Base-by-base conservation (phyloP, 2,888 invertebrate genomes). In the Pterostichus niger region DNA sequence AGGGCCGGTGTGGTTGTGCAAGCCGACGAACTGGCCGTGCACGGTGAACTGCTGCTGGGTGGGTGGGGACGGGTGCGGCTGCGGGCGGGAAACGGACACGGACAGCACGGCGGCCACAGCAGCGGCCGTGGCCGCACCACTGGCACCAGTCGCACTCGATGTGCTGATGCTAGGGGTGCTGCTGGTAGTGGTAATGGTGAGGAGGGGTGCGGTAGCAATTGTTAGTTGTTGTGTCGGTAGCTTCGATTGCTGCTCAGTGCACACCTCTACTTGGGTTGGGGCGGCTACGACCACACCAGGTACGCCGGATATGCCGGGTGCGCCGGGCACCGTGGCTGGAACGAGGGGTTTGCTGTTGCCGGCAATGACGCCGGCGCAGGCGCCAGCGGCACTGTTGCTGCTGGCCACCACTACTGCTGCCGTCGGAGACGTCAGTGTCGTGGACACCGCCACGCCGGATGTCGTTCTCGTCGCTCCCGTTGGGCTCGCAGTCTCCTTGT, bases 1-100 rank as follows among this genome's bases (percentile, higher is more conserved):
- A 88, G 93, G 93, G 88, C 93, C 93, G 85, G 91, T 91, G 85
- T 90, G 91, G 87, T 91, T 91, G 85, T 90, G 90, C 84, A 91
- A 90, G 71, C 90, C 89, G 86, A 90, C 87, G 84, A 90, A 89
- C 79, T 88, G 86, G 84, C 90, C 90, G 87, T 89, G 89, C 85
- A 90, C 89, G 85, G 90, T 90, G 87, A 90, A 90, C 86, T 89
- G 90, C 85, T 90, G 90, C 84, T 89, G 89, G 78, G 89, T 89
- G 68, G 87, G 86, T 85, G 89, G 89, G 86, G 88, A 87, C 83
- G 87, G 84, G 83, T 84, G 82, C 84, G 85, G 13, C 33, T 52
- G 49, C 13, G 75, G 75, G 9, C 49, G 49, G 86, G 84, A 84
- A 13, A 83, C 56, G 40, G 64, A 64, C 10, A 75, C 49, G n/a